Evolutionary conservation across 2,113 vertebrate genomes (phyloP).

Genomic region (Pluvianellus socialis): DNA sequence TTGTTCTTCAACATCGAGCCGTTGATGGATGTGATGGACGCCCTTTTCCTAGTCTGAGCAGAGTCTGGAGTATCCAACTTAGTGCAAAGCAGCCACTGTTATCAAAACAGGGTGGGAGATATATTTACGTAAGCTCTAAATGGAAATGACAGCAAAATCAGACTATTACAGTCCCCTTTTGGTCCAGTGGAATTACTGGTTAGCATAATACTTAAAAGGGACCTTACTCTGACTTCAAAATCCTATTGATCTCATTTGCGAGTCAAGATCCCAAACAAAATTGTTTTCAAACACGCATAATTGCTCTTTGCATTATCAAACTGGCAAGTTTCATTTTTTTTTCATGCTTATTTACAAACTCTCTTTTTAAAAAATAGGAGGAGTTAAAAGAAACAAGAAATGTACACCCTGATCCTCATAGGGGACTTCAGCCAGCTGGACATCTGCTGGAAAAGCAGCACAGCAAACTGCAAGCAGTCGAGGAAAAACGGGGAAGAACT

Average conservation of each 20-base stretch:
- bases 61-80: background rate
- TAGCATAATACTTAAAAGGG: background rate
- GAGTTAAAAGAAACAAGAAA: background rate
- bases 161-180: background rate
- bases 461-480: background rate
- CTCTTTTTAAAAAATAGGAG: background rate
- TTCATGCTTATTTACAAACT: background rate
- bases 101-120: background rate
- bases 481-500: background rate
- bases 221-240: background rate
- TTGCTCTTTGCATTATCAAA: background rate
- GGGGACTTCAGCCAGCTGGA: background rate
- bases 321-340: background rate
- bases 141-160: background rate
- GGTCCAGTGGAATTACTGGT: background rate
- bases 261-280: background rate
- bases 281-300: background rate
- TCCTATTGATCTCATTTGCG: background rate
- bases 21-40: background rate
- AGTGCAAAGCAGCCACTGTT: background rate
- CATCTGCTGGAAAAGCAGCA: background rate
- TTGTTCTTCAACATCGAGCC: background rate
- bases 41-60: background rate
- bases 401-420: background rate
- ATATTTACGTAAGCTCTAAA: background rate